Evolutionary conservation across 2,113 vertebrate species (phyloP).

Genomic region (Oreotragus oreotragus): DNA sequence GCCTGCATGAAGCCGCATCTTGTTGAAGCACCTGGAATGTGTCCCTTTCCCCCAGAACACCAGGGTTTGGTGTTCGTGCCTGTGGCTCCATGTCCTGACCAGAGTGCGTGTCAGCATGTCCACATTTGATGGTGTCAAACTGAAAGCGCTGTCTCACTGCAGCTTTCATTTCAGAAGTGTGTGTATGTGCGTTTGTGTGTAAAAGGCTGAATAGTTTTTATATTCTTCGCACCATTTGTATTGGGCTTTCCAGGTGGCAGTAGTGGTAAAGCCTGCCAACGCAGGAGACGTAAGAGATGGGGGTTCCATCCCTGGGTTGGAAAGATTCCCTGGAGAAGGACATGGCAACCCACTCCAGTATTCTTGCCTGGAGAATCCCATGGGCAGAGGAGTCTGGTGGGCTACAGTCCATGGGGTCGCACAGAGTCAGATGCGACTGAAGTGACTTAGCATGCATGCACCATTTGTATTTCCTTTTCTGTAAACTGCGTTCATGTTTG

Average conservation of each 20-base stretch:
- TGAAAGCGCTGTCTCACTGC: fast-evolving
- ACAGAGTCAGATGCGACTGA: neutral
- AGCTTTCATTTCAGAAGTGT: neutral
- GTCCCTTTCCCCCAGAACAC: neutral
- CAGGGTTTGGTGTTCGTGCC: fast-evolving
- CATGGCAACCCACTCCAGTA: neutral
- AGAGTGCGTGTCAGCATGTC: fast-evolving
- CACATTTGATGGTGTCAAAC: neutral
- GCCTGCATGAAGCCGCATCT: neutral
- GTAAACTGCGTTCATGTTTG: neutral
- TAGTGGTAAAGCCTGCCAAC: neutral
- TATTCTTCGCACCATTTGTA: too few relatives aligned
- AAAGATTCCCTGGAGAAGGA: neutral
- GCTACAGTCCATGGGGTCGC: fast-evolving
- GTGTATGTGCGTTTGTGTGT: neutral
- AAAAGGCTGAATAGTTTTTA: neutral
- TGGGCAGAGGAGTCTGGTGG: neutral
- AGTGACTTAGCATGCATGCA: neutral
- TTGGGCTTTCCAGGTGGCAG: neutral
- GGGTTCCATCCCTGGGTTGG: neutral
- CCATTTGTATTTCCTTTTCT: neutral
- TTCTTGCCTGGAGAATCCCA: neutral
- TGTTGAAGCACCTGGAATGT: neutral
- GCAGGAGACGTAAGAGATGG: neutral
- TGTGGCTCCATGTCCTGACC: fast-evolving